A percentile compares a stretch with the other conserved stretches of the same genome.
These are phyloP conservation scores for Motacilla tschutschensis DNA, from an alignment of 2,113 vertebrate genomes.

Conservation along the genomic window DNA sequence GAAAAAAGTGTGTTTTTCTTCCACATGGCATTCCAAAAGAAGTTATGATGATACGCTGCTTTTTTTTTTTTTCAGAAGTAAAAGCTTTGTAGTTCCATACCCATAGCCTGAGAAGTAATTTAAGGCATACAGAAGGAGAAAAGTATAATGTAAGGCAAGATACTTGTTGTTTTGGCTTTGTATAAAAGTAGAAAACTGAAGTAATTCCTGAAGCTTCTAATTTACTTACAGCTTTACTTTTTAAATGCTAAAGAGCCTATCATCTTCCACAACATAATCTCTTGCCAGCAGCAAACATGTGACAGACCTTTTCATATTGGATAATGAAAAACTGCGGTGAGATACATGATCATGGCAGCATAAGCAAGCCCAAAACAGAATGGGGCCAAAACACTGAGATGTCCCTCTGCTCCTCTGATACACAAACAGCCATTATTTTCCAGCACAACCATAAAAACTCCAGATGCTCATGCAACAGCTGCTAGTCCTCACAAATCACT, in stretches of 20 bases:
- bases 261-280: not conserved
- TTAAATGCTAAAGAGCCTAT: not conserved
- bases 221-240: slow-evolving; percentile 16
- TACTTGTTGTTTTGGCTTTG: not conserved
- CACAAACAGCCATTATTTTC: not conserved
- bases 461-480: not conserved
- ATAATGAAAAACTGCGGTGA: not conserved
- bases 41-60: not conserved
- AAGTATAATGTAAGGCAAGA: not conserved
- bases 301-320: not conserved
- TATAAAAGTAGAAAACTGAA: not conserved
- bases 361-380: not conserved
- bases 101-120: not conserved
- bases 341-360: not conserved
- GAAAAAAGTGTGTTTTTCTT: not conserved
- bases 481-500: not conserved
- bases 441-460: not conserved
- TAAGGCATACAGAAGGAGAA: not conserved
- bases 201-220: not conserved
- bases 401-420: not conserved
- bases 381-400: not conserved
- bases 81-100: not conserved
- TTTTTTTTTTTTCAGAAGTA: not conserved
- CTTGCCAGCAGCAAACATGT: not conserved
- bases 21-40: not conserved